Conservation (phyloP, 2,113 vertebrate species). For the Antennarius striatus region DNA sequence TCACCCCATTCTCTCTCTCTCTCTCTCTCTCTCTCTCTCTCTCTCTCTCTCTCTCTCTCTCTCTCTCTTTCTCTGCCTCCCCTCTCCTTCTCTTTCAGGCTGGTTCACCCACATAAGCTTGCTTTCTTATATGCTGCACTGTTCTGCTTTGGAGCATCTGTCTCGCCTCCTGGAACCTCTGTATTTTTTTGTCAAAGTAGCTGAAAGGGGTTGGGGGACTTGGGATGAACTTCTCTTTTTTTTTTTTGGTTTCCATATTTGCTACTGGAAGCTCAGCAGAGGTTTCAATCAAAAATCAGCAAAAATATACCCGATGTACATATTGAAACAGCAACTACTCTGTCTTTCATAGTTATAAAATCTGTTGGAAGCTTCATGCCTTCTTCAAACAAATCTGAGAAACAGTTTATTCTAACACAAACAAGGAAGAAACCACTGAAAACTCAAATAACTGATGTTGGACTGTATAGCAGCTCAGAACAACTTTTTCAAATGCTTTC, state of each 20-base stretch:
- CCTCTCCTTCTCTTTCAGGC: constrained; percentile 48
- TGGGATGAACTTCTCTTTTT: constrained; percentile 54
- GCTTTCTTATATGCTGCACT: constrained; percentile 63
- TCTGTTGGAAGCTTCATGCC: not conserved
- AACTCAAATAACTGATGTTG: no score
- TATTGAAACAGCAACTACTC: constrained; percentile 24
- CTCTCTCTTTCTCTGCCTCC: constrained; percentile 7
- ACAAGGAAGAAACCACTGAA: no score
- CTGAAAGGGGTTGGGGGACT: constrained; percentile 63
- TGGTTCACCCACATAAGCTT: constrained; percentile 53
- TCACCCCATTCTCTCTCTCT: constrained; percentile 35
- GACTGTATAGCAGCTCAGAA: no score
- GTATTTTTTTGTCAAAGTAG: constrained; percentile 68
- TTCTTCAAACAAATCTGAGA: no score
- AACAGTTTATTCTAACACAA: no score
- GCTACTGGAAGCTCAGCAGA: constrained; percentile 47
- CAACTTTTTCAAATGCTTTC: no score
- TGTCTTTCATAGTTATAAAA: not conserved
- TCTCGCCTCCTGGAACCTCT: constrained; percentile 60
- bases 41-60: constrained; percentile 37
- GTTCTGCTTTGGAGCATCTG: constrained; percentile 66
- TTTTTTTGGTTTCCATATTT: constrained; percentile 33
- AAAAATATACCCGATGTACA: constrained; percentile 24
- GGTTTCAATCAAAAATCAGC: constrained; percentile 50
- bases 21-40: constrained; percentile 2